Percentiles rank a stretch among this genome's conserved stretches.
Conservation (phyloP, 2,797 vertebrate species). For the Helicolenus hilgendorfi region DNA sequence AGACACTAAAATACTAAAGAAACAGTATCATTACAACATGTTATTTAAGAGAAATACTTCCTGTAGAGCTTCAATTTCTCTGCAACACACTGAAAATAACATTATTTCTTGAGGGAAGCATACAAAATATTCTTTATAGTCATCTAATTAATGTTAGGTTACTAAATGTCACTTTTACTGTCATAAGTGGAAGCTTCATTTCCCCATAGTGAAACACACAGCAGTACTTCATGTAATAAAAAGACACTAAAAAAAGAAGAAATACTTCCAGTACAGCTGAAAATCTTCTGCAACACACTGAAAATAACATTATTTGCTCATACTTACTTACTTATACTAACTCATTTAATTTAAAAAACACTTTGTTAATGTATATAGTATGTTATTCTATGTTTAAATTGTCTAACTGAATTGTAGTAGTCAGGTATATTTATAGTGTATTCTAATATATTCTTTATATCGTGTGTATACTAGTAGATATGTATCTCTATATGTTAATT, state of each 20-base stretch:
- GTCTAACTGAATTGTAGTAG: no score
- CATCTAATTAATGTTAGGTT: no score
- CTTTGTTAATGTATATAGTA: no score
- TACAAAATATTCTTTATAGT: not conserved
- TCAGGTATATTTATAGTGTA: no score
- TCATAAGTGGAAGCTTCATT: slow-evolving; percentile 46
- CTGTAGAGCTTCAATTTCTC: not conserved
- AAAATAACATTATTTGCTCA: not conserved
- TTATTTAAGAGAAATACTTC: not conserved
- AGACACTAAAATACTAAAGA: not conserved
- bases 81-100: not conserved
- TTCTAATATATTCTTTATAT: no score
- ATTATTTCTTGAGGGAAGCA: not conserved
- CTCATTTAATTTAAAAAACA: no score
- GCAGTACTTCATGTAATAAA: not conserved
- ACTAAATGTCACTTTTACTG: no score
- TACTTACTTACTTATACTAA: no score
- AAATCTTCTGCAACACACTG: not conserved
- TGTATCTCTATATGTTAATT: no score
- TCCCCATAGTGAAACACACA: slow-evolving; percentile 46
- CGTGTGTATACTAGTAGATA: no score
- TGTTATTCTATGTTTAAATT: no score
- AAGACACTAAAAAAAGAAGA: fast-evolving
- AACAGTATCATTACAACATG: fast-evolving
- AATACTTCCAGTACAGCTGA: not conserved